Evolutionary conservation across 2,797 vertebrate species (phyloP).

Genomic region (Liasis olivaceus): DNA sequence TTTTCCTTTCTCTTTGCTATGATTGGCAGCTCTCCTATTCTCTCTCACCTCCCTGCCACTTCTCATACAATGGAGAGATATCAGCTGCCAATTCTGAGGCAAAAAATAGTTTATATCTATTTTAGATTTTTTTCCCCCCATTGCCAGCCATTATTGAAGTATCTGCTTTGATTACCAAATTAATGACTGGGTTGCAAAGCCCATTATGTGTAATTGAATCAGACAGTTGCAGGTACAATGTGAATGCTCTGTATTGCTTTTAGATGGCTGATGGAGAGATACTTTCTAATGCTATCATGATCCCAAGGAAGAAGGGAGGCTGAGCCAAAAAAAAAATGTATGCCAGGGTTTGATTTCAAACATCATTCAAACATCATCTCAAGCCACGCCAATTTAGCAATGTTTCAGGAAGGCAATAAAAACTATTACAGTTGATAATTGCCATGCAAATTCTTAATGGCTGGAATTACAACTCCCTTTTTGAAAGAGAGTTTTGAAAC

Average conservation of each 20-base stretch:
- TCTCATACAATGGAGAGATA: constrained; percentile 55
- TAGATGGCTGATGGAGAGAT: neutral
- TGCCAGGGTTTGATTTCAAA: neutral
- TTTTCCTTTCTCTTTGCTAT: neutral
- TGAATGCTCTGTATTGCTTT: neutral
- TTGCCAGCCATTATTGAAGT: constrained; percentile 59
- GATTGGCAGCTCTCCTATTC: constrained; percentile 22
- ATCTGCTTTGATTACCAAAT: constrained; percentile 68
- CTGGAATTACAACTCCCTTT: neutral
- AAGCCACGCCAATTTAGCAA: neutral
- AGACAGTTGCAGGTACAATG: constrained; percentile 52
- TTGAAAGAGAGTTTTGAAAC: neutral
- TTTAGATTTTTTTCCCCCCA: constrained; percentile 43
- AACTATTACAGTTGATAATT: neutral
- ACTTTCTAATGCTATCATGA: constrained; percentile 35
- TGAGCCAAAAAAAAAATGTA: neutral
- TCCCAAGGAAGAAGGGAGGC: constrained; percentile 5
- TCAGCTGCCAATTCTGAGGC: constrained; percentile 57
- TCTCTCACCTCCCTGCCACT: constrained; percentile 35
- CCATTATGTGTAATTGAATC: constrained; percentile 48
- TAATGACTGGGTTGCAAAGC: constrained; percentile 59
- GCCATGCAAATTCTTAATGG: neutral
- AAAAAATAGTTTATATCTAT: constrained; percentile 37
- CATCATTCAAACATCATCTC: neutral
- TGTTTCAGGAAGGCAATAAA: neutral